Base-by-base conservation (phyloP, 2,888 invertebrate genomes). In the Orthosia incerta region DNA sequence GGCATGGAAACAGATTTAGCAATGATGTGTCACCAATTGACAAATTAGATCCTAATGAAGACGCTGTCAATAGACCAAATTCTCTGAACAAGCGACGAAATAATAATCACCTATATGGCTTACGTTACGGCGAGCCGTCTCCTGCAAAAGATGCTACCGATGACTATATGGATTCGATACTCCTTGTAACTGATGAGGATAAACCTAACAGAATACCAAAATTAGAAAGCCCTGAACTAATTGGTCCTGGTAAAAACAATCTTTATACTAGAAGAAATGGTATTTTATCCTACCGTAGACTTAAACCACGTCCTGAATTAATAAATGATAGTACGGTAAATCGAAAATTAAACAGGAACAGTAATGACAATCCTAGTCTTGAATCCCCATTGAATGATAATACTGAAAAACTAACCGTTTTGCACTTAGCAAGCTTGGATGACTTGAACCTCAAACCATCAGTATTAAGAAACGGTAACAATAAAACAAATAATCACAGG, bases 141-240 rank as follows among this genome's bases (percentile, higher is more conserved):
- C 15, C 60, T 20, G 18, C 20, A 16, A 45, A 57, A 66, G 48
- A 56, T 51, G 60, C 4, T 39, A 59, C 39, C 3, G 56, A 67
- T 67, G 67, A 13, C 3, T 59, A 81, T 46, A 20, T 45, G 31
- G 56, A 76, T 66, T 50, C 55, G 23, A 56, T 67, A 50, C n/a
- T 75, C 13, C 53, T 71, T 16, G 39, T 71, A 13, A 26, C 48
- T 56, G 70, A 50, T 51, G 59, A 80, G 18, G 50, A 70, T n/a
- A 62, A 65, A 59, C 48, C 75, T 55, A 55, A 51, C 59, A 50
- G 63, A 75, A 50, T 55, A 57, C 51, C 56, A 16, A 56, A 70
- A 31, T 23, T 71, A 31, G 50, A 23, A 75, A 62, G 20, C 18
- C 12, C 23, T 15, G 56, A 67, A 50, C n/a, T 13, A 51, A 23